Evolutionary conservation across 2,888 invertebrate species (phyloP).

Genomic region (Chymomyza fuscimana): DNA sequence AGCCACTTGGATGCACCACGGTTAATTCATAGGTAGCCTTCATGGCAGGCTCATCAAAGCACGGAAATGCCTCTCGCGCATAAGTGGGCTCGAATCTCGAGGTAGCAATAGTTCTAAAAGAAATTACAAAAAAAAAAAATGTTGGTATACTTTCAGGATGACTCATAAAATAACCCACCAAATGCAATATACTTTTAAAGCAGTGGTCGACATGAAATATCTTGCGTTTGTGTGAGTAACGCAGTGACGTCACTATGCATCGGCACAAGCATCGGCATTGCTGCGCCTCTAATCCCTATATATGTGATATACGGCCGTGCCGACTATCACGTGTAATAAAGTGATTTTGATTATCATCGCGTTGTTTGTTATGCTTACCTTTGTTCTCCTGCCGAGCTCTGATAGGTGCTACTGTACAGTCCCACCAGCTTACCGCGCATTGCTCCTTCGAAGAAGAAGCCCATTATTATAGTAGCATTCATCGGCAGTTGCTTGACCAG

Average conservation of each 20-base stretch:
- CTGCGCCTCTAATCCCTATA: too few relatives aligned
- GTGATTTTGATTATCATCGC: not conserved
- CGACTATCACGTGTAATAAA: too few relatives aligned
- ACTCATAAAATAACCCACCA: not conserved
- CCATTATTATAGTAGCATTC: conserved; percentile 80
- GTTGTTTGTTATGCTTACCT: conserved; percentile 78
- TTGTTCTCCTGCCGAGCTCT: conserved; percentile 73
- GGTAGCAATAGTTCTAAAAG: conserved; percentile 85
- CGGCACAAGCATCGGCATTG: too few relatives aligned
- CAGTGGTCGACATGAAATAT: too few relatives aligned
- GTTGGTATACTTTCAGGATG: too few relatives aligned
- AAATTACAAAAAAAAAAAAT: not conserved
- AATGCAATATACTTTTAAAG: not conserved
- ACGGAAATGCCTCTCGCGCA: conserved; percentile 95
- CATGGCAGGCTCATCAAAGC: conserved; percentile 95
- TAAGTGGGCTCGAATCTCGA: conserved; percentile 96
- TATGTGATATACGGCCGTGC: too few relatives aligned
- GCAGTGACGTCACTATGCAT: too few relatives aligned
- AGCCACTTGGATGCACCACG: conserved; percentile 85
- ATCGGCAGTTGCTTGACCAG: conserved; percentile 55
- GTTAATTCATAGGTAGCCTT: conserved; percentile 91
- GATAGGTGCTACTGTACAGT: conserved; percentile 86
- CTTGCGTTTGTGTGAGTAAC: too few relatives aligned
- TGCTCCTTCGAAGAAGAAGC: conserved; percentile 84
- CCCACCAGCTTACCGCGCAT: conserved; percentile 86